Base-by-base conservation (phyloP, 2,888 invertebrate species). In the Sphaerophoria taeniata region DNA sequence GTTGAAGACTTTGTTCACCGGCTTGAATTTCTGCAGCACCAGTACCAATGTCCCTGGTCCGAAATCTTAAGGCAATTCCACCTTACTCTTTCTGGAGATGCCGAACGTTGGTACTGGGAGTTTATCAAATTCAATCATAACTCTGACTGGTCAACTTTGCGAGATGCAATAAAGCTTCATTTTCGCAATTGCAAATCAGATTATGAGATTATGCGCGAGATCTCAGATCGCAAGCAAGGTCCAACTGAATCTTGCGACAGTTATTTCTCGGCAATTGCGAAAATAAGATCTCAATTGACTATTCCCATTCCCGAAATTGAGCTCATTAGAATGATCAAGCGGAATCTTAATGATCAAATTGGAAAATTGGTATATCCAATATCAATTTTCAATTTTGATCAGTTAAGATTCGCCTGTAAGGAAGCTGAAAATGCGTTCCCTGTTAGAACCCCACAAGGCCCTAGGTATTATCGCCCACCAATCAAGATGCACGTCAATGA, bases 191-290 rank as follows among this genome's bases (percentile, higher is more conserved):
- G 49, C 49, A 51, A 51, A 14, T 51, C 14, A 16, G 49, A 51
- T 6, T 51, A 14, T 51, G 5, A 51, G 16, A 51, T 51, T 16
- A 7, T 51, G 16, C 14, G 49, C 11, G 47, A 49, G 5, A n/a
- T 49, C 12, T 49, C 47, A 11, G 47, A 49, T 49, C 11, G 47
- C 11, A 51, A 51, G 14, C 49, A 51, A 16, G 49, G 49, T 14
- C 9, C 49, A 16, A 14, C 49, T 6, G 49, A 51, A 51, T 51
- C 49, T 51, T 51, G 49, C 49, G 49, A 51, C 16, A 51, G 16
- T 4, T 51, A 51, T 51, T 51, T 51, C 16, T 14, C 49, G 4
- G 49, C 49, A 16, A 16, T 51, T 14, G 16, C 16, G 49, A 14
- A 51, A 7, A 51, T 51, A 5, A 3, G 49, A 51, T 51, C 49